Evolutionary conservation across 2,888 invertebrate species (phyloP), one percentile per base, ranked within the genome.

Genomic region (Himalopsyche anomala): DNA sequence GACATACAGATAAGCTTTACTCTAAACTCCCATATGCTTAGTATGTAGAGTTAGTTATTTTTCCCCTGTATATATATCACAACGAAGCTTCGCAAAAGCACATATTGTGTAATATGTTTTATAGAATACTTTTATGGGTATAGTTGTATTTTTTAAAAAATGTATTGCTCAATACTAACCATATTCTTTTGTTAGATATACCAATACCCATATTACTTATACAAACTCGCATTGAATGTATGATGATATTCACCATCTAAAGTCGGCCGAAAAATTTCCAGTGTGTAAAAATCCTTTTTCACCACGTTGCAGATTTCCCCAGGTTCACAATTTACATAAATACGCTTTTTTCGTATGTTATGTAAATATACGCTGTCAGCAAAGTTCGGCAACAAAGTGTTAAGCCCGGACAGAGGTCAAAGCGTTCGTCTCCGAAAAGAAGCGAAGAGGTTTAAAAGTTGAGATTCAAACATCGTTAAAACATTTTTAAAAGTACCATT

Each of bases 251-350:
- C 28, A 6, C 62, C 28, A 28, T 62, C 19, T 62, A 62, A 19
- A 62, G 8, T 9, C 28, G 6, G 19, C 28, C 62, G 15, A 62
- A 62, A 62, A 62, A 62, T 62, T 19, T 19, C 19, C 62, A 19
- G 62, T 28, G n/a, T 56, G 12, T 62, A 62, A 62, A 62, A 62
- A 62, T 19, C 28, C 28, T 8, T 62, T 62, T 28, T 51, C 51
- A 51, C 19, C 62, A 62, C 62, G 19, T 62, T 62, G 9, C 19
- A 62, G 62, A 62, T 62, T 62, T 62, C 28, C 62, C 62, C 62
- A 62, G 62, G 62, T 62, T 62, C 62, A 6, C 62, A n/a, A 62
- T 62, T 62, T 62, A 62, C 62, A 62, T 62, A 62, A 62, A 28
- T 62, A 62, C 62, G 62, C 2, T 62, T 19, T 28, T 62, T 62